phyloP scores from a whole-genome alignment of 2,113 vertebrate genomes.

The Thunnus thynnus region DNA sequence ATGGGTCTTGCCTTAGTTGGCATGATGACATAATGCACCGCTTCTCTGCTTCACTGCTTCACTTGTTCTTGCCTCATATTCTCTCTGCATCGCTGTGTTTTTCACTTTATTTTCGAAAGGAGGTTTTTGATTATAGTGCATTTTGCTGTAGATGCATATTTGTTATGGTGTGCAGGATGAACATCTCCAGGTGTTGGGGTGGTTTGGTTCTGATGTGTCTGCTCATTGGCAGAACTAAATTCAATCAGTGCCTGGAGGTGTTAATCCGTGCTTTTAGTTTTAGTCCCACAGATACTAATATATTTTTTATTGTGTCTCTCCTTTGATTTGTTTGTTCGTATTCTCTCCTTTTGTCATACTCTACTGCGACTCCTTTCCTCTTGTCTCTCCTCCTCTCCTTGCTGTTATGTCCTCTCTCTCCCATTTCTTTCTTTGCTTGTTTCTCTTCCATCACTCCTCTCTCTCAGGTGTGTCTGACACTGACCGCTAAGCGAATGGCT shows the following conservation, averaged over 20 bases:
- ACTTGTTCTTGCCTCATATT: slow-evolving; percentile 52
- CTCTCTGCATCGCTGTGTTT: slow-evolving; percentile 66
- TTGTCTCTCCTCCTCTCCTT: slow-evolving; percentile 5
- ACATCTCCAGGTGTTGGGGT: slow-evolving; percentile 48
- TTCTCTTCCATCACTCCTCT: background rate
- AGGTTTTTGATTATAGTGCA: slow-evolving; percentile 55
- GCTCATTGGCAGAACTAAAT: slow-evolving; percentile 2
- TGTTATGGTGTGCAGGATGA: slow-evolving; percentile 27
- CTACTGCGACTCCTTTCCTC: background rate
- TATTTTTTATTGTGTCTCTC: slow-evolving; percentile 10
- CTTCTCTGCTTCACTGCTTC: slow-evolving; percentile 66
- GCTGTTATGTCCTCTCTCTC: background rate
- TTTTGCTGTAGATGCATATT: slow-evolving; percentile 46
- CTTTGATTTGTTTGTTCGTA: slow-evolving; percentile 7
- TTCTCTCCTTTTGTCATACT: slow-evolving; percentile 13
- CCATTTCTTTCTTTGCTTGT: background rate
- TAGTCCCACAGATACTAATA: slow-evolving; percentile 29
- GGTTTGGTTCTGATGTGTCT: background rate
- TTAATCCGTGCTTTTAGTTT: slow-evolving; percentile 34
- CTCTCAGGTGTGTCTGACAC: slow-evolving; percentile 90
- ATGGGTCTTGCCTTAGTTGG: slow-evolving; percentile 66
- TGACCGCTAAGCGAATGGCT: slow-evolving; percentile 94
- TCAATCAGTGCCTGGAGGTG: slow-evolving; percentile 59
- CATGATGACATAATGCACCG: slow-evolving; percentile 65
- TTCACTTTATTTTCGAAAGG: slow-evolving; percentile 20